Evolutionary conservation across 92 coral and sea anemone species (phyloP), one percentile per base, ranked within the genome.

Genomic region (Epizoanthus stellaris): DNA sequence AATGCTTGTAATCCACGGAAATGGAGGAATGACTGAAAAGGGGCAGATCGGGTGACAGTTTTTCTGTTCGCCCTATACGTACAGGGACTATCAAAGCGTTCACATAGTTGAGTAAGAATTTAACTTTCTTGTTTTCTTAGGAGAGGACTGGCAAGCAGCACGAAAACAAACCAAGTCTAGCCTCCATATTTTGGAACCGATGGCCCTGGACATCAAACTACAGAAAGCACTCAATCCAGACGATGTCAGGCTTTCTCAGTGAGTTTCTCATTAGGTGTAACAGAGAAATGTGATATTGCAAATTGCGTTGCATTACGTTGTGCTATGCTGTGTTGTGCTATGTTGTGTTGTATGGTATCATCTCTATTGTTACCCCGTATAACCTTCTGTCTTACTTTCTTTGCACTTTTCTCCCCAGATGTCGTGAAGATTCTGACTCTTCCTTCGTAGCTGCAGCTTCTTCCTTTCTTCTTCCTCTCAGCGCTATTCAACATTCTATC

Each of bases 221-320:
- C 93, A 92, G 66, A 96, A 94, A 57, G 94, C 95, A 23, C 91
- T 96, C 21, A 95, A 93, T 53, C 98, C 99, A 42, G 98, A 96
- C 73, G 99, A 96, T 77, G 87, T 96, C 34, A 82, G 99, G 42
- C 95, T 96, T n/a, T 80, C 99, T 58, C 99, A 96, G 99, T 96
- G 80, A 91, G 98, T 90, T 6, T 9, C 30, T 17, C 1, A 11
- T 25, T 52, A 62, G 60, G 19, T 59, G 15, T 75, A 21, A 8
- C 16, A 49, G 30, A 17, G 16, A 59, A 13, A 13, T 4, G n/a
- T 2, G 12, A 45, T 36, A 21, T 30, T 19, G 8, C 1, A 30
- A 17, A 19, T 14, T 49, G 56, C 11, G 11, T 8, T 49, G 56
- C 10, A 49, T 49, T 9, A 3, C 10, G 12, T 52, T 52, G 3